These are phyloP conservation scores for Okapia johnstoni DNA, from an alignment of 2,113 vertebrate species.

Conservation along the genomic window DNA sequence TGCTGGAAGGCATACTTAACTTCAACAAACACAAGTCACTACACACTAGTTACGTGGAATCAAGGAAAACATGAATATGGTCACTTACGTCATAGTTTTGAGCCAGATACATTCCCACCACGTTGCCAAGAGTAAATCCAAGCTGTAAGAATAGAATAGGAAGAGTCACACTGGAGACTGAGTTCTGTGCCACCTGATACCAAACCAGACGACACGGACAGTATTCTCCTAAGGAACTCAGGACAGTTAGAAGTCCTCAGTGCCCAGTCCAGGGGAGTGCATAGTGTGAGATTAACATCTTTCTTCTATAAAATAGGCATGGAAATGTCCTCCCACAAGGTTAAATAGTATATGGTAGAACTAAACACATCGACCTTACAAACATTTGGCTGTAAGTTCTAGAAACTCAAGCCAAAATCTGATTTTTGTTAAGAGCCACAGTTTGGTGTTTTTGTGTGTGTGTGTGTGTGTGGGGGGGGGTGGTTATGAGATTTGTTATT, in stretches of 20 bases:
- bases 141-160: conserved; percentile 81
- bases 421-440: background rate
- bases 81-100: conserved; percentile 96
- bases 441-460: background rate
- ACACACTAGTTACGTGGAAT: background rate
- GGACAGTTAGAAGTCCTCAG: background rate
- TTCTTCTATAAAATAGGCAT: background rate
- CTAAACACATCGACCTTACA: background rate
- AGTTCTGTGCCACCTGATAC: background rate
- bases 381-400: background rate
- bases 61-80: background rate
- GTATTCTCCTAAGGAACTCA: background rate
- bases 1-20: background rate
- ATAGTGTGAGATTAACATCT: background rate
- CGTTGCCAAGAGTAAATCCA: conserved; percentile 95
- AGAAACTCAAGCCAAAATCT: background rate
- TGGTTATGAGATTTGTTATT: background rate
- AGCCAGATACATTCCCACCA: conserved; percentile 97
- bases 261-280: background rate
- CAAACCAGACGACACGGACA: background rate
- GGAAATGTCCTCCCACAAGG: background rate
- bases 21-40: background rate
- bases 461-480: rapidly evolving
- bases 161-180: conserved; percentile 31
- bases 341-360: background rate